Evolutionary conservation across 2,797 vertebrate genomes (phyloP).

Genomic region (Artibeus lituratus): DNA sequence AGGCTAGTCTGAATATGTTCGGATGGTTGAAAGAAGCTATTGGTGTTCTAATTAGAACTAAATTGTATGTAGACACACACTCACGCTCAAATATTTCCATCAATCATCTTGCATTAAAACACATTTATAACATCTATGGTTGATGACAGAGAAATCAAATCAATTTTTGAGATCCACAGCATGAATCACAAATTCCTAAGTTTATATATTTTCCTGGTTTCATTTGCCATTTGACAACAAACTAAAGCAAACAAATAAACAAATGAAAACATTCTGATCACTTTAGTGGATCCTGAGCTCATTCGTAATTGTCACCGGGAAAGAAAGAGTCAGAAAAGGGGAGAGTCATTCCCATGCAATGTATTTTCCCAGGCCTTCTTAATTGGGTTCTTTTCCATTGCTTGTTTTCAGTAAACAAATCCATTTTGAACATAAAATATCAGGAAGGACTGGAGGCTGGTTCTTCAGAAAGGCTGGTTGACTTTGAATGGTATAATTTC

Average conservation of each 20-base stretch:
- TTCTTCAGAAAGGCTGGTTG: neutral
- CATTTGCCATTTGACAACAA: neutral
- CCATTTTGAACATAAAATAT: neutral
- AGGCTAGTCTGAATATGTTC: neutral
- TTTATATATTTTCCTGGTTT: neutral
- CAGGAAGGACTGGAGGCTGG: neutral
- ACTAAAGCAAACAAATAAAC: neutral
- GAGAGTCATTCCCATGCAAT: neutral
- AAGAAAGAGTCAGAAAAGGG: neutral
- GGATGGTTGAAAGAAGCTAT: constrained; percentile 23
- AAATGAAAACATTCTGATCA: neutral
- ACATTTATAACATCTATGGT: neutral
- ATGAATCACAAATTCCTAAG: neutral
- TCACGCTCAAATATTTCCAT: neutral
- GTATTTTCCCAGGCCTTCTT: neutral
- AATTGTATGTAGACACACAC: constrained; percentile 19
- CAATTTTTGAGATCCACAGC: neutral
- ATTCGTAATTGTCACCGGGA: neutral
- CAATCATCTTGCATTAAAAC: neutral
- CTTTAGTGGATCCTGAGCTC: neutral
- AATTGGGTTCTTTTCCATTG: neutral
- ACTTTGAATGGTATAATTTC: neutral
- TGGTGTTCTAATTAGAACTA: constrained; percentile 44
- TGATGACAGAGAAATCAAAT: neutral
- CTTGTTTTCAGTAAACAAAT: neutral